phyloP scores from a whole-genome alignment of 2,797 vertebrate species.

The Clarias pachynema region DNA sequence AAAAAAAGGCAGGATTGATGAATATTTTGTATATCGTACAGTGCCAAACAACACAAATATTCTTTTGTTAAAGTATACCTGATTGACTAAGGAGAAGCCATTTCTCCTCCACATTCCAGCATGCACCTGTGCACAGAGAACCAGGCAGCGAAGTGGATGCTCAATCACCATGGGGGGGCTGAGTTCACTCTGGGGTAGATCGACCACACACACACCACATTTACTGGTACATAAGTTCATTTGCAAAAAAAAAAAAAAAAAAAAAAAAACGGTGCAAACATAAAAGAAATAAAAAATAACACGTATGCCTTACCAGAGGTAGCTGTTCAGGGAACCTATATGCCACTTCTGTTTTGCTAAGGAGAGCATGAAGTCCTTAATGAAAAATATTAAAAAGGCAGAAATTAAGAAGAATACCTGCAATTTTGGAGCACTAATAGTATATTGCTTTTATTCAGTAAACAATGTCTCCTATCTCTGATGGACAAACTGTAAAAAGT shows the following conservation, averaged over 20 bases:
- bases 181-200: constrained; percentile 84
- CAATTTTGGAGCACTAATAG: background rate
- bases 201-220: background rate
- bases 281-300: background rate
- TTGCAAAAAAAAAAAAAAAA: background rate
- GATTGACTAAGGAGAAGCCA: constrained; percentile 96
- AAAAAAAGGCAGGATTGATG: background rate
- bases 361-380: constrained; percentile 89
- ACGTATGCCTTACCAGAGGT: constrained; percentile 82
- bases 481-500: no score
- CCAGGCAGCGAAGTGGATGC: constrained; percentile 91
- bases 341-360: constrained; percentile 92
- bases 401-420: background rate
- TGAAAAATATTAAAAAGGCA: background rate
- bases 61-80: constrained; percentile 73
- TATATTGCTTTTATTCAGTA: background rate
- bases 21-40: background rate
- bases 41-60: background rate
- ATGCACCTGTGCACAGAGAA: constrained; percentile 95
- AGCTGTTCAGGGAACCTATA: constrained; percentile 91
- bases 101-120: constrained; percentile 99
- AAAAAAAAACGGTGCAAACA: background rate
- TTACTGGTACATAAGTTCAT: background rate
- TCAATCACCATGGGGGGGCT: constrained; percentile 94
- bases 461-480: no score